Percentiles rank a stretch among this genome's conserved stretches.
These are phyloP conservation scores for Boleophthalmus pectinirostris DNA, from an alignment of 2,113 vertebrate species.

Conservation along the genomic window DNA sequence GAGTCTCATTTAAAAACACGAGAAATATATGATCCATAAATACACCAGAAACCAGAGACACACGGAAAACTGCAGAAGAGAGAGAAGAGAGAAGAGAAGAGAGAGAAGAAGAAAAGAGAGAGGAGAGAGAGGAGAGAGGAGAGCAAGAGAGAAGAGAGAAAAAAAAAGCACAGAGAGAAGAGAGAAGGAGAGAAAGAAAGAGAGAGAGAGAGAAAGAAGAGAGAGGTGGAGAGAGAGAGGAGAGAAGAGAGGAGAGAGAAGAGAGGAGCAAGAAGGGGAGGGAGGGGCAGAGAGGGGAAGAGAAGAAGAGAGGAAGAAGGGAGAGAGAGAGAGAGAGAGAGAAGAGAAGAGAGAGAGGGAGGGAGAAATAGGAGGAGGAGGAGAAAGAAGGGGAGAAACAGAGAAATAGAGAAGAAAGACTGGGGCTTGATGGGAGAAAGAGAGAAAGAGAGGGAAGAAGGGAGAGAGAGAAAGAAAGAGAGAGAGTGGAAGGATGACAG, in stretches of 20 bases:
- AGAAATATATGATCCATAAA: not conserved
- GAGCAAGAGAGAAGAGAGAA: no score
- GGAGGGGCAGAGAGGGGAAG: not conserved
- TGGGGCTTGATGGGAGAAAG: no score
- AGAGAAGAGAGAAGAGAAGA: not conserved
- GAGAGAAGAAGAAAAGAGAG: not conserved
- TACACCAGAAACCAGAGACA: not conserved
- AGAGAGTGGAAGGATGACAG: no score
- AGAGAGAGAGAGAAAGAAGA: not conserved
- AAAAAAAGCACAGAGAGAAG: not conserved
- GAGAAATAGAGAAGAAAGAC: no score
- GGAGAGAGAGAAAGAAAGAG: no score
- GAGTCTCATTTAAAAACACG: not conserved
- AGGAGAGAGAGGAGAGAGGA: no score
- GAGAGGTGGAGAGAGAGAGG: not conserved
- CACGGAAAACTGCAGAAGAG: not conserved
- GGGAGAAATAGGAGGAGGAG: no score
- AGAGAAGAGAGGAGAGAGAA: not conserved
- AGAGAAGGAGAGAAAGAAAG: not conserved
- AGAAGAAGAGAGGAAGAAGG: not conserved
- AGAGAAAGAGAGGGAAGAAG: no score
- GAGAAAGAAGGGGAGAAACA: no score
- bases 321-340: no score
- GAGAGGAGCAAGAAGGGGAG: no score
- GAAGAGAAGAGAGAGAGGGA: no score